These are phyloP conservation scores for Podarcis siculus DNA, from an alignment of 2,797 vertebrate species.

Conservation along the genomic window DNA sequence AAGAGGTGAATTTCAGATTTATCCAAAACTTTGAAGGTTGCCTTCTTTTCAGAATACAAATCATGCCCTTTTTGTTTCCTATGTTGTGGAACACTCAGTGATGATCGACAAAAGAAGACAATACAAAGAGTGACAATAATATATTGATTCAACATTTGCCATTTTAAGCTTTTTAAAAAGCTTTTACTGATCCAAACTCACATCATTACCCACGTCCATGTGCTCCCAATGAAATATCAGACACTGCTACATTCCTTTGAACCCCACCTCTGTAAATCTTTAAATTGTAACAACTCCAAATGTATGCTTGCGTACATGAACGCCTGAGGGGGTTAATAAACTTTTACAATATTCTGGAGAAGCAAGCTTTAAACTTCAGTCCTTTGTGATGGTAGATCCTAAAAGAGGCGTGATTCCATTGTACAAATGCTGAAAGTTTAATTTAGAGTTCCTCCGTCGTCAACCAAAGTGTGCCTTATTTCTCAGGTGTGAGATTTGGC, in stretches of 20 bases:
- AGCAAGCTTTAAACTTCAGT: constrained; percentile 50
- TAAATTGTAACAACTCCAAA: constrained; percentile 49
- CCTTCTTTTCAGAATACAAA: not conserved
- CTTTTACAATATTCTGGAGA: constrained; percentile 40
- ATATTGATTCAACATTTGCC: constrained; percentile 44
- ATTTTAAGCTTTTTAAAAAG: constrained; percentile 39
- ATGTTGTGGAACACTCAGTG: not conserved
- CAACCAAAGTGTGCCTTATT: constrained; percentile 66
- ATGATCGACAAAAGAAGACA: constrained; percentile 32
- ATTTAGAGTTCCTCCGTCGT: constrained; percentile 66
- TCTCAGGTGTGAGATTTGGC: constrained; percentile 80
- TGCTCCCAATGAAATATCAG: constrained; percentile 34
- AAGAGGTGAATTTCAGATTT: not conserved
- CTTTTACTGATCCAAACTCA: constrained; percentile 52
- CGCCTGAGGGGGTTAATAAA: constrained; percentile 71
- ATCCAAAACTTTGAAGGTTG: not conserved
- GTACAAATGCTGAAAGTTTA: constrained; percentile 60
- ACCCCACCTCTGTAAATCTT: constrained; percentile 39
- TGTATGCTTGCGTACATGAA: constrained; percentile 19
- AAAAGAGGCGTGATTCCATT: constrained; percentile 51
- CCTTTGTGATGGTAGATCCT: constrained; percentile 35
- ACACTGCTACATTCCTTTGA: constrained; percentile 56
- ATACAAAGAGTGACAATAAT: constrained; percentile 22
- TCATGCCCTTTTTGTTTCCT: not conserved
- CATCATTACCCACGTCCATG: constrained; percentile 42